Percentiles rank a stretch among this genome's conserved stretches.
These are phyloP conservation scores for Melanogrammus aeglefinus DNA, from an alignment of 2,797 vertebrate species.

Conservation along the genomic window DNA sequence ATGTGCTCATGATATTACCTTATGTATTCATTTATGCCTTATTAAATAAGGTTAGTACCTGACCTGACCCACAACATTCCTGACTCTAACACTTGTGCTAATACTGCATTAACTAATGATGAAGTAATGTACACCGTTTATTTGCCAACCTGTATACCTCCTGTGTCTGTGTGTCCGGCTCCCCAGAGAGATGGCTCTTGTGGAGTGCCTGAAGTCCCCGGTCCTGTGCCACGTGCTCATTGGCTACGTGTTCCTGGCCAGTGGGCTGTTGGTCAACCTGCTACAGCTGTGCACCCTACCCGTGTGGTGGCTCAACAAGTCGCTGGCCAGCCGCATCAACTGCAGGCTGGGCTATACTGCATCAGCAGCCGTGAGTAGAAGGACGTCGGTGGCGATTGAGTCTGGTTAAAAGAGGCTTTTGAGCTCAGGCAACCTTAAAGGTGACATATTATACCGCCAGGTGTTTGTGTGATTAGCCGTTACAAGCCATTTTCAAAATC, in stretches of 20 bases:
- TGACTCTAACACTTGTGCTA: too few relatives aligned
- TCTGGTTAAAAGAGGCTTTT: too few relatives aligned
- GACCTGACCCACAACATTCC: too few relatives aligned
- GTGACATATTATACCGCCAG: too few relatives aligned
- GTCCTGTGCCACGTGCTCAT: constrained; percentile 93
- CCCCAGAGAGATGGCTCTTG: constrained; percentile 79
- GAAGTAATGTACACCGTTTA: neutral
- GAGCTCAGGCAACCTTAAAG: too few relatives aligned
- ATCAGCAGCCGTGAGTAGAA: constrained; percentile 96
- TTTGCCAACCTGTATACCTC: neutral
- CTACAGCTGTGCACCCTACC: constrained; percentile 90
- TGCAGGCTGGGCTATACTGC: constrained; percentile 94
- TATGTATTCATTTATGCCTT: too few relatives aligned
- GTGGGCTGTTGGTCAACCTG: constrained; percentile 96
- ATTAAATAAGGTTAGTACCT: too few relatives aligned
- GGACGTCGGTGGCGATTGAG: too few relatives aligned
- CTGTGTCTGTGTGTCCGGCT: neutral
- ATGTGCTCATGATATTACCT: too few relatives aligned
- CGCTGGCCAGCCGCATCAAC: constrained; percentile 94
- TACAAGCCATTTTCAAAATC: too few relatives aligned
- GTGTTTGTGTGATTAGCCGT: too few relatives aligned
- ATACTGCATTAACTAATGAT: neutral
- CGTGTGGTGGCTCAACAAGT: constrained; percentile 92
- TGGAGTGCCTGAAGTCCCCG: constrained; percentile 86
- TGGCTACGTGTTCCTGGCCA: constrained; percentile 96